Base-by-base conservation (phyloP, 2,113 vertebrate genomes). In the Eidolon helvum region DNA sequence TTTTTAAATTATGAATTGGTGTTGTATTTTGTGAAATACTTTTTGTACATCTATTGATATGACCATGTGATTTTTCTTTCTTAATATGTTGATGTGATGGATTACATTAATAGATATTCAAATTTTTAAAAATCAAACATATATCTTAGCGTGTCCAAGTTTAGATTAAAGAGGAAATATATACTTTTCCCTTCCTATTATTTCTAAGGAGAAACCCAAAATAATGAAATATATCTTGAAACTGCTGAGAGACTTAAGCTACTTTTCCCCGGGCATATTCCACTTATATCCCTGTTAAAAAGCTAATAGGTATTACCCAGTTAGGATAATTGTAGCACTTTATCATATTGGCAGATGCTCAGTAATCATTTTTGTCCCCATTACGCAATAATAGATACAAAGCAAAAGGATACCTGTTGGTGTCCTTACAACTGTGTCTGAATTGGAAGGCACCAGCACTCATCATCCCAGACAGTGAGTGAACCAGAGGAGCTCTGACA, bases 271-370 rank as follows among this genome's bases (percentile, higher is more conserved):
- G 74, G 94, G 50, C 83, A 91, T 72, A 88, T 89, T 96, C 95
- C 77, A 68, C 35, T 97, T 91, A n/a, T 0, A 96, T 87, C 14
- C 75, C 71, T 97, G 71, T 91, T 98, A 45, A 98, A 98, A 48
- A 59, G 10, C 82, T 94, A 86, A 55, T 77, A 98, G 87, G 40
- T 97, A 91, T 96, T 97, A 94, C 74, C 94, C 4, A 30, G 71
- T 96, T 98, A 96, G 91, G 61, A 96, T 97, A 98, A 98, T 95
- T 97, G 92, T 91, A 97, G 89, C 88, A 77, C 98, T 98, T 98
- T 97, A 69, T 97, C 97, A 97, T 93, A 79, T 98, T 98, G 98
- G 65, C 97, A 97, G 84, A 86, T 97, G 14, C 92, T 97, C 95
- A 97, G n/a, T 96, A 97, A 98, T 97, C 1, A 93, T 97, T 98